Conservation (phyloP, 2,113 vertebrate genomes). For the Scatophagus argus region DNA sequence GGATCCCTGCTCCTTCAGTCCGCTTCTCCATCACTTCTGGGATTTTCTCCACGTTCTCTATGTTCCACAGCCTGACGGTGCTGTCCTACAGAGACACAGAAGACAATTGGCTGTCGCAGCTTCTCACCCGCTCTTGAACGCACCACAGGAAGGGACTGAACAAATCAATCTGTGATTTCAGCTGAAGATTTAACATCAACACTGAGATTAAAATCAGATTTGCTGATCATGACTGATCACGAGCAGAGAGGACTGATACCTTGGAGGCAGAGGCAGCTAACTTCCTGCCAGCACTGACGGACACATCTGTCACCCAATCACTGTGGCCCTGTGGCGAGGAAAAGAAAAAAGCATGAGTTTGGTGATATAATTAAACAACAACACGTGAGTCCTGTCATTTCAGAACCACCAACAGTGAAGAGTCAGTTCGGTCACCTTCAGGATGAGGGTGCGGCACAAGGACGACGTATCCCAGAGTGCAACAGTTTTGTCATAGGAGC, state of each 20-base stretch:
- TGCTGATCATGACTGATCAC: neutral
- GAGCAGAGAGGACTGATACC: slow-evolving; percentile 64
- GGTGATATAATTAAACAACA: neutral
- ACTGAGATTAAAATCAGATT: neutral
- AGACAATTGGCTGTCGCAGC: neutral
- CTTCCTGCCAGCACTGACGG: slow-evolving; percentile 81
- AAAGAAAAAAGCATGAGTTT: slow-evolving; percentile 11
- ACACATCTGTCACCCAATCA: slow-evolving; percentile 87
- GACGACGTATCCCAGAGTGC: slow-evolving; percentile 82
- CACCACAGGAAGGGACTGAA: neutral
- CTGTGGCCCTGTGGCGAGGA: slow-evolving; percentile 82
- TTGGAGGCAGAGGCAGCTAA: slow-evolving; percentile 86
- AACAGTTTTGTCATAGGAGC: slow-evolving; percentile 82
- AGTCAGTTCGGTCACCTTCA: slow-evolving; percentile 79
- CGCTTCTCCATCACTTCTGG: slow-evolving; percentile 74
- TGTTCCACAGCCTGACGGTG: slow-evolving; percentile 84
- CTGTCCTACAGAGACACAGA: slow-evolving; percentile 65
- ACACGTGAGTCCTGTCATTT: neutral
- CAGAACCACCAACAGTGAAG: neutral
- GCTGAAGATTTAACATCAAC: too few relatives aligned
- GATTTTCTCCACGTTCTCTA: slow-evolving; percentile 78
- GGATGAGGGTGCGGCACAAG: slow-evolving; percentile 76
- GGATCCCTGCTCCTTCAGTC: slow-evolving; percentile 56
- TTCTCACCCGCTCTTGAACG: neutral
- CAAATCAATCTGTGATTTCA: too few relatives aligned